phyloP scores from a whole-genome alignment of 2,113 vertebrate genomes.

The Calypte anna region DNA sequence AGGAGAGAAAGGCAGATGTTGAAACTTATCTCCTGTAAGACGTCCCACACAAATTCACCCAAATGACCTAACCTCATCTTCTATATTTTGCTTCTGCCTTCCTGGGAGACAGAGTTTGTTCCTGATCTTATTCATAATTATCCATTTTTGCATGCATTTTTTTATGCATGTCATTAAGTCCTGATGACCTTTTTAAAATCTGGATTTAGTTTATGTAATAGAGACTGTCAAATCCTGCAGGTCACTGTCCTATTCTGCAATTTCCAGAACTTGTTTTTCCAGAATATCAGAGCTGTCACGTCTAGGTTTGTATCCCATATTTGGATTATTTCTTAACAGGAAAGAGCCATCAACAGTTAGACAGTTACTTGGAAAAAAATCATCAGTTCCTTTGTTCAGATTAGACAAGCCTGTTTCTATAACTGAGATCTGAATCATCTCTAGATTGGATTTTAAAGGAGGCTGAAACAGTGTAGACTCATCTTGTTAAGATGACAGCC shows the following conservation, averaged over 20 bases:
- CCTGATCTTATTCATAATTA: neutral
- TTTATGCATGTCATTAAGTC: neutral
- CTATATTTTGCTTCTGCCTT: neutral
- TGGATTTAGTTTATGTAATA: neutral
- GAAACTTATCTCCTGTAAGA: neutral
- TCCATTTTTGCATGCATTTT: neutral
- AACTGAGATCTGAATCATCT: neutral
- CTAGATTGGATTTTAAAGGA: neutral
- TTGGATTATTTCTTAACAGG: neutral
- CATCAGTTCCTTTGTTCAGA: neutral
- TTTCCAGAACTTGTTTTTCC: neutral
- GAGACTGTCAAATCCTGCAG: neutral
- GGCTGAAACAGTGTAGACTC: neutral
- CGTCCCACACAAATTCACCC: neutral
- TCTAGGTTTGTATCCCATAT: neutral
- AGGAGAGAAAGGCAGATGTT: neutral
- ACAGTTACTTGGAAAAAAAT: neutral
- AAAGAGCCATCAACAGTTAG: neutral
- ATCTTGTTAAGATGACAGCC: neutral
- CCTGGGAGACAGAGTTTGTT: neutral
- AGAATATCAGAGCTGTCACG: neutral
- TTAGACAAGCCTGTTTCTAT: neutral
- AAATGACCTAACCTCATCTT: neutral
- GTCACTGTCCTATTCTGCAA: neutral
- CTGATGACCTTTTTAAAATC: neutral